Base-by-base conservation (phyloP, 2,797 vertebrate species). In the Hemitrygon akajei region DNA sequence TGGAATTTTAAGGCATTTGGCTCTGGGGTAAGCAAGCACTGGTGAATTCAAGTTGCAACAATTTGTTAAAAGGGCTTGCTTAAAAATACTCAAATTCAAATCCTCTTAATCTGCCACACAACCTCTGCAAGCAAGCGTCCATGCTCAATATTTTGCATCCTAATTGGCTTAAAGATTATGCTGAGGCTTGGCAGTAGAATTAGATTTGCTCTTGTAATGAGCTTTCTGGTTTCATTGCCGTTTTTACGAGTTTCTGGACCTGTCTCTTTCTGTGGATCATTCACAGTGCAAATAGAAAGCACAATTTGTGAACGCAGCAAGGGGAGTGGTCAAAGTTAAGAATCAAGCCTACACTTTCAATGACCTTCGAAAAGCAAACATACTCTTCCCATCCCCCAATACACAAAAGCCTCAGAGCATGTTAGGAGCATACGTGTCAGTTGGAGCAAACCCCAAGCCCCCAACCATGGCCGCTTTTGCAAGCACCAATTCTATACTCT, bases 221-320 rank as follows among this genome's bases (percentile, higher is more conserved):
- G 63, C n/a, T 69, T 22, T 37, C 66, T 66, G 18, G n/a, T 34
- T 89, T 11, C 0, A 10, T 69, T 89, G n/a, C 63, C 22, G 18
- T 69, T 69, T 66, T 89, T 89, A 89, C 34, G n/a, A 89, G n/a
- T 9, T 69, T 63, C n/a, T 89, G 9, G n/a, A 63, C 86, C 86
- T 69, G 34, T 89, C 84, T 58, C 56, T 34, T 63, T 37, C 20
- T 22, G 63, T 34, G 63, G 86, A 66, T 69, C 86, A 37, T 89
- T 89, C 63, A 69, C 86, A 89, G 86, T 22, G 34, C 1, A 63
- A 75, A 22, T 66, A 69, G 37, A 89, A 69, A 37, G n/a, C 63
- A 89, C 60, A 69, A 63, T 37, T 89, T n/a, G 18, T 89, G 82
- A 63, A 60, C 82, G 30, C 86, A 89, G 86, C 60, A 18, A 37